Evolutionary conservation across 2,113 vertebrate genomes (phyloP).

Genomic region (Pelecanoides urinatrix): DNA sequence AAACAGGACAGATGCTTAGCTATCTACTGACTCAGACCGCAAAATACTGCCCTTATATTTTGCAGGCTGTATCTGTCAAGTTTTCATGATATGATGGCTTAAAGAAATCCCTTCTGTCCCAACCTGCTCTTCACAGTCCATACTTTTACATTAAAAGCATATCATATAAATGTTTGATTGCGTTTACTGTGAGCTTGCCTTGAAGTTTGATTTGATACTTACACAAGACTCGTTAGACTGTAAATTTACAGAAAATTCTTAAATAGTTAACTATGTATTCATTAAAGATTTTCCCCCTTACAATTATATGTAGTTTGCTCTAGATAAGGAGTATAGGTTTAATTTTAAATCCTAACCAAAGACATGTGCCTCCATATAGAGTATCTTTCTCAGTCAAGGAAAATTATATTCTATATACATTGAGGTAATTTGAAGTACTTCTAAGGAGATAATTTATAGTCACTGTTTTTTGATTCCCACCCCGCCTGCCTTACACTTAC

Average conservation of each 20-base stretch:
- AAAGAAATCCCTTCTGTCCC: background rate
- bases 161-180: background rate
- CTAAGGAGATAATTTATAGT: background rate
- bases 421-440: background rate
- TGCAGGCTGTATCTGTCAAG: background rate
- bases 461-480: background rate
- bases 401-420: background rate
- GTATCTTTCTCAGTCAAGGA: background rate
- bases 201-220: background rate
- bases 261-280: background rate
- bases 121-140: background rate
- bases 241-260: background rate
- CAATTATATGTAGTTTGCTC: background rate
- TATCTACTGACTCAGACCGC: background rate
- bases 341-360: background rate
- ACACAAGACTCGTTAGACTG: background rate
- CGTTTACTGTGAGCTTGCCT: background rate
- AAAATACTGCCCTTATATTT: background rate
- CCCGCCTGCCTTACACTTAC: rapidly evolving
- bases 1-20: background rate
- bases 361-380: background rate
- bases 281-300: background rate
- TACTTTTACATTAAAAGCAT: background rate
- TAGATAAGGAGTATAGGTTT: background rate
- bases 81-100: background rate